Percentiles rank a stretch among this genome's conserved stretches.
Conservation (phyloP, 2,888 invertebrate species). For the Nephrotoma guestfalica region DNA sequence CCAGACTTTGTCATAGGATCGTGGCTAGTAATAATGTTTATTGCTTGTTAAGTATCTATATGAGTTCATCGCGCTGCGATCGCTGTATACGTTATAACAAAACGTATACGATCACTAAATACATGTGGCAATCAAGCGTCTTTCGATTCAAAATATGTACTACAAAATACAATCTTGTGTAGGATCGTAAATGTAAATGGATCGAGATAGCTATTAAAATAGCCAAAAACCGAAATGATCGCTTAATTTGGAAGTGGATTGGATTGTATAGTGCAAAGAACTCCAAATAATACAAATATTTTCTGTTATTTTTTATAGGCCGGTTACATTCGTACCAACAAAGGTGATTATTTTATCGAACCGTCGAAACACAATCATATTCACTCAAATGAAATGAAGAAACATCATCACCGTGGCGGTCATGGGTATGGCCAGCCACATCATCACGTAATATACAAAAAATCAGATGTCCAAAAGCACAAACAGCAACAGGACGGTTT, state of each 20-base stretch:
- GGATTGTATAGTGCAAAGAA: not conserved
- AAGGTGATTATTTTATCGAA: conserved; percentile 57
- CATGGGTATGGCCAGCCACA: conserved; percentile 31
- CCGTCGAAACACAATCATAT: conserved; percentile 39
- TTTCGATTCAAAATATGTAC: not conserved
- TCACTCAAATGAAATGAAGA: not conserved
- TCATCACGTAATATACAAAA: conserved; percentile 52
- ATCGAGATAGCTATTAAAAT: not conserved
- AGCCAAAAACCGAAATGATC: not conserved
- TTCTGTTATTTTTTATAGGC: conserved; percentile 34
- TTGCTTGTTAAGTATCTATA: not conserved
- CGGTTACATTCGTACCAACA: conserved; percentile 48
- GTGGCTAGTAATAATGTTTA: too few species aligned
- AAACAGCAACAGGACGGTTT: not conserved
- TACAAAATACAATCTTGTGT: not conserved
- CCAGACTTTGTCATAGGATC: too few species aligned
- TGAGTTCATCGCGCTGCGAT: not conserved
- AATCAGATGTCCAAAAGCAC: conserved; percentile 41
- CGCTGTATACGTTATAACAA: not conserved
- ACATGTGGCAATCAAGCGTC: not conserved
- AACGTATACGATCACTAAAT: not conserved
- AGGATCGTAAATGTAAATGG: not conserved
- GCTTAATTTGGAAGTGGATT: not conserved
- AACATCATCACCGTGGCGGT: conserved; percentile 16
- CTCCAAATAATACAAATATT: not conserved